Conservation (phyloP, 2,888 invertebrate genomes). For the Blastobasis lacticolella region DNA sequence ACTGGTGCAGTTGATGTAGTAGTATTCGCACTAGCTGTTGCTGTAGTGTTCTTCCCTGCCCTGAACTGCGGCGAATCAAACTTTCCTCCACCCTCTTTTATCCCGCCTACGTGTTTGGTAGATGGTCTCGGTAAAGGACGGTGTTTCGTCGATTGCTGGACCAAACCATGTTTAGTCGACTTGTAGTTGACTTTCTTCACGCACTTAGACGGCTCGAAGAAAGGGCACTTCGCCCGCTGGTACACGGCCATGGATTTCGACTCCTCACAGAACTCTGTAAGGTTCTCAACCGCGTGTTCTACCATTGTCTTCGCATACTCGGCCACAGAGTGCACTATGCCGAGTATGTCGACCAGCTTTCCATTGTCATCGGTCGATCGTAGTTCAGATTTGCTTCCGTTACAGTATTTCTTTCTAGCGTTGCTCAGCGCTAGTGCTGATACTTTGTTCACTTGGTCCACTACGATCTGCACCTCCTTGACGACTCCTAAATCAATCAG, state of each 20-base stretch:
- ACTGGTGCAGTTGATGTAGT: too few relatives aligned
- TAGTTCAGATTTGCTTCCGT: conserved; percentile 15
- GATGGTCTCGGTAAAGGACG: conserved; percentile 28
- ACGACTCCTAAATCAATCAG: conserved; percentile 34
- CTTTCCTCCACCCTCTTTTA: background rate
- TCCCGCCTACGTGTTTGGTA: conserved; percentile 22
- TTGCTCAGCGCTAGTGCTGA: conserved; percentile 33
- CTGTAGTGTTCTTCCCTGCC: too few relatives aligned
- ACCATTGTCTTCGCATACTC: conserved; percentile 31
- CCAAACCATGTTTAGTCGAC: conserved; percentile 33
- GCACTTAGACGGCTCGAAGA: conserved; percentile 14
- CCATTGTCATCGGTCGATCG: conserved; percentile 5
- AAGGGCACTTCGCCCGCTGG: conserved; percentile 22
- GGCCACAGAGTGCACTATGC: conserved; percentile 29
- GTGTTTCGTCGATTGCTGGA: conserved; percentile 32
- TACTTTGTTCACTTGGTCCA: conserved; percentile 35
- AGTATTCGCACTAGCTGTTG: too few relatives aligned
- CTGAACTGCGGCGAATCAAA: too few relatives aligned
- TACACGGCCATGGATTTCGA: conserved; percentile 28
- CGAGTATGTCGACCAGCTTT: conserved; percentile 23
- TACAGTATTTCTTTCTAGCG: conserved; percentile 39
- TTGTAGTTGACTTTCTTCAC: conserved; percentile 16
- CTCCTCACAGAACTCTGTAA: conserved; percentile 36
- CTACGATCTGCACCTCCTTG: conserved; percentile 31
- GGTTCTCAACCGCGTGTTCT: conserved; percentile 27